A percentile compares a stretch with the other conserved stretches of the same genome.
Evolutionary conservation across 2,888 invertebrate genomes (phyloP).

Genomic region (Ecdyonurus torrentis): DNA sequence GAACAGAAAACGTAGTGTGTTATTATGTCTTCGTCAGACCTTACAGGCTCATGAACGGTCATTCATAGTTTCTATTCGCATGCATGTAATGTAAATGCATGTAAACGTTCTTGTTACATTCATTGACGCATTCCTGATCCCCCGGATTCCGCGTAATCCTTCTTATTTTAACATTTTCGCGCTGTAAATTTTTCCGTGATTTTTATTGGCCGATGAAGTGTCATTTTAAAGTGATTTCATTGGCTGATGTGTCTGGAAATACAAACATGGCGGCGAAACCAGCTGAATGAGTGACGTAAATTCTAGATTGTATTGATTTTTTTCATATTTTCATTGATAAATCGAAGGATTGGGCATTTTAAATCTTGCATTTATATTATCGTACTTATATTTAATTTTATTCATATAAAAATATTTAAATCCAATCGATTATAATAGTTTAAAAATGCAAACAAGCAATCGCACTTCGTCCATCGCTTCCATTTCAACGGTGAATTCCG

Average conservation of each 20-base stretch:
- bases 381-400: no score
- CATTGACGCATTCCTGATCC: no score
- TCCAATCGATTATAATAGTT: background rate
- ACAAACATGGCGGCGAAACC: background rate
- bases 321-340: background rate
- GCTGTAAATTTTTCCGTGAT: no score
- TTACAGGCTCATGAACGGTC: no score
- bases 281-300: background rate
- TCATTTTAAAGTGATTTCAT: background rate
- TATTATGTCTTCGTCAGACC: no score
- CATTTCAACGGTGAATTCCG: background rate
- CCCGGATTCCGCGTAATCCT: no score
- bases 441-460: background rate
- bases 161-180: no score
- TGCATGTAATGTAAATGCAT: no score
- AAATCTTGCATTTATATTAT: background rate
- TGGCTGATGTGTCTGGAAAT: background rate
- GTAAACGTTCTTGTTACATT: no score
- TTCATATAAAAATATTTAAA: background rate
- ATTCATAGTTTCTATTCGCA: no score
- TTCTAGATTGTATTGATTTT: background rate
- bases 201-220: background rate
- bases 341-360: no score
- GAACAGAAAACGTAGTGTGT: no score
- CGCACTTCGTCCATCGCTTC: background rate